phyloP scores from a whole-genome alignment of 1,140 invertebrate genomes.

The Hylaeus anthracinus region DNA sequence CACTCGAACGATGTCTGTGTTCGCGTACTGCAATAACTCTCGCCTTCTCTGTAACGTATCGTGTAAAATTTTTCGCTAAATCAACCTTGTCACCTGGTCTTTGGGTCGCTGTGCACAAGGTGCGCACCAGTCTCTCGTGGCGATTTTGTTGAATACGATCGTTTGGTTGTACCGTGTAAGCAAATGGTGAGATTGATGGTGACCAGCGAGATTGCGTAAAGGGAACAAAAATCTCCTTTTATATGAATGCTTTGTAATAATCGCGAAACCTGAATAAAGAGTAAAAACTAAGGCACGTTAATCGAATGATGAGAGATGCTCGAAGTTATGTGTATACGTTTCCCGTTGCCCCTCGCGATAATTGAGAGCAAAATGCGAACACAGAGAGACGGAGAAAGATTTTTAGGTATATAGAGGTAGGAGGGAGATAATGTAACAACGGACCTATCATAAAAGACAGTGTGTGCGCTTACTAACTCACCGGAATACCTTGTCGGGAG shows the following conservation, averaged over 20 bases:
- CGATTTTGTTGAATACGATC: neutral
- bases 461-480: slow-evolving; percentile 75
- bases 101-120: neutral
- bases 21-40: neutral
- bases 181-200: neutral
- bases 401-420: slow-evolving; percentile 32
- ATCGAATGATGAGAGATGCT: neutral
- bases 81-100: neutral
- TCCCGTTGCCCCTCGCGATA: slow-evolving; percentile 12
- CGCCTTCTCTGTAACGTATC: too few relatives aligned
- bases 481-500: slow-evolving; percentile 43
- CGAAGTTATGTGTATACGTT: neutral
- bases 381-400: slow-evolving; percentile 35
- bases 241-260: slow-evolving; percentile 35
- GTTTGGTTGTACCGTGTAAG: neutral
- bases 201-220: slow-evolving; percentile 12
- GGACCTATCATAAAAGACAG: slow-evolving; percentile 74
- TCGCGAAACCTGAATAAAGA: neutral
- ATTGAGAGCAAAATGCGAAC: slow-evolving; percentile 23
- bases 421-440: slow-evolving; percentile 59
- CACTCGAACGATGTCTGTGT: neutral
- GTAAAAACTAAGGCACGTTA: neutral
- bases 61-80: too few relatives aligned
- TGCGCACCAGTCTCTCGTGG: neutral
- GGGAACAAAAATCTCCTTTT: slow-evolving; percentile 41